Base-by-base conservation (phyloP, 2,888 invertebrate genomes). In the Leucozona laternaria region DNA sequence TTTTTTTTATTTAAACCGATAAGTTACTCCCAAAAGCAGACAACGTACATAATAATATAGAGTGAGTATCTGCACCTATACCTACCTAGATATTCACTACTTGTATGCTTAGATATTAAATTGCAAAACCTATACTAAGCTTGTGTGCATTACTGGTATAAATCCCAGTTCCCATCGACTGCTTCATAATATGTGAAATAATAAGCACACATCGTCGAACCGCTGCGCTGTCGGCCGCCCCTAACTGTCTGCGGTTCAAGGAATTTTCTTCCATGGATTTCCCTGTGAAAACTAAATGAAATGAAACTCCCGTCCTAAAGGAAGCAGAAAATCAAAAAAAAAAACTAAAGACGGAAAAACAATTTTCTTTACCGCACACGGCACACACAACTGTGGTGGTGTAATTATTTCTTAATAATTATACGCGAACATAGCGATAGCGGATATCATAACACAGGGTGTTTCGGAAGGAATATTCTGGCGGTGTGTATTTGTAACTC, bases 341-440 rank as follows among this genome's bases (percentile, higher is more conserved):
- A 77, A 50, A 53, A 10, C 0, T 11, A 64, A 64, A 68, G 68
- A 53, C 68, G 68, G 68, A 68, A 78, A 72, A 77, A 71, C 50
- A 57, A 70, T 76, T 76, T 68, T 80, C 66, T 85, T 48, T 78
- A 85, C 80, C 77, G 55, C 80, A 84, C 76, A 84, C 71, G 1
- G 7, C 45, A 45, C 48, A 50, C 48, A 22, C 22, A 50, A 53
- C 72, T 22, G 22, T n/a, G 25, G 25, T 28, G 7, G 53, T 7
- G 28, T 53, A 80, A 85, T 81, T 85, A 81, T 85, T 85, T 80
- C 77, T 80, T 81, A 81, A 85, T 85, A 81, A 85, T 73, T 77
- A n/a, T n/a, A 85, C 62, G 45, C 62, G 77, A 73, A 55, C 76
- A 60, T 58, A 60, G 48, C 70, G 68, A 71, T 50, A 64, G 72